Percentiles rank a stretch among this genome's conserved stretches.
phyloP scores from a whole-genome alignment of 1,140 invertebrate genomes.

The Cydia fagiglandana region DNA sequence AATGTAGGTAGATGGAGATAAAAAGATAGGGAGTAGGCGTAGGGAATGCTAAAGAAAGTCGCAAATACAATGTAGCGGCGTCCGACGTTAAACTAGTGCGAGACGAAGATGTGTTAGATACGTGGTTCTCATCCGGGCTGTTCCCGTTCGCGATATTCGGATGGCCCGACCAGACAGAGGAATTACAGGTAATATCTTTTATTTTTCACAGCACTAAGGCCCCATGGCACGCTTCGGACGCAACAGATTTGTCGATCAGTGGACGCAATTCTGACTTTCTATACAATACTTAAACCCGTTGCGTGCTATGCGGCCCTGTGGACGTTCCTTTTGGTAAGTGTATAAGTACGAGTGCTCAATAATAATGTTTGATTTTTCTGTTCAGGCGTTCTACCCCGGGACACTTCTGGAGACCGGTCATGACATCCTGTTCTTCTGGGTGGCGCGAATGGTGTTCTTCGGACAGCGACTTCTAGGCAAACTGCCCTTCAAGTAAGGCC shows the following conservation, averaged over 20 bases:
- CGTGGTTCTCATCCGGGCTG: slow-evolving; percentile 99
- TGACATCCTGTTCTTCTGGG: slow-evolving; percentile 99
- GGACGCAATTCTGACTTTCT: too few species aligned
- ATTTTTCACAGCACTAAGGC: too few species aligned
- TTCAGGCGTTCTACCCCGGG: slow-evolving; percentile 94
- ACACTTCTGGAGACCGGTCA: slow-evolving; percentile 97
- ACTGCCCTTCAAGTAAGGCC: slow-evolving; percentile 92
- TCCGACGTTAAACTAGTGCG: slow-evolving; percentile 86
- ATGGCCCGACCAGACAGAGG: slow-evolving; percentile 94
- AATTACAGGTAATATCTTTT: too few species aligned
- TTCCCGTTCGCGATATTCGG: slow-evolving; percentile 99
- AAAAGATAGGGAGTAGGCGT: too few species aligned
- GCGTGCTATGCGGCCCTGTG: too few species aligned
- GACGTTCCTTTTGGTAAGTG: too few species aligned
- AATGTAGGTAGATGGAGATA: too few species aligned
- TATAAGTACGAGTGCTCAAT: too few species aligned
- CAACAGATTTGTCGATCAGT: too few species aligned
- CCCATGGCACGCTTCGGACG: too few species aligned
- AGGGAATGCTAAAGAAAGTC: slow-evolving; percentile 84
- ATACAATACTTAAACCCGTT: too few species aligned
- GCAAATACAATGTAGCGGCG: slow-evolving; percentile 86
- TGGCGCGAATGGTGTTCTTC: slow-evolving; percentile 99
- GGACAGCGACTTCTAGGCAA: slow-evolving; percentile 94
- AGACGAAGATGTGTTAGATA: slow-evolving; percentile 99
- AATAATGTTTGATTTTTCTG: slow-evolving; percentile 43